Base-by-base conservation (phyloP, 2,888 invertebrate species). In the Andrena haemorrhoa region DNA sequence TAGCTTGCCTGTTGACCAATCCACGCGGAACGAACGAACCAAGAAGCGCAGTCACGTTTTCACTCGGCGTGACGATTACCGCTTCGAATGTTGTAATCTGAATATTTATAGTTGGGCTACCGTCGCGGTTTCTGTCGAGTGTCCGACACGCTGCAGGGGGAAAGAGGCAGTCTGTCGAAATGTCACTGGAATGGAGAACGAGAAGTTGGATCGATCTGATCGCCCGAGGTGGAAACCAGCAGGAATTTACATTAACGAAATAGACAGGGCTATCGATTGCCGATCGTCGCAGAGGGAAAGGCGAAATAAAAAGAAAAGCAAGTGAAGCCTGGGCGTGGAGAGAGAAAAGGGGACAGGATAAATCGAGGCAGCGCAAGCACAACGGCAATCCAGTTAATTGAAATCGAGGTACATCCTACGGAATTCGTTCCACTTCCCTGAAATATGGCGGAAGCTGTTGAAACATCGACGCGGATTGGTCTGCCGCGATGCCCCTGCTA, bases 321-420 rank as follows among this genome's bases (percentile, higher is more conserved):
- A 20, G 51, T 2, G 7, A 0, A n/a, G 41, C 20, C n/a, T 10
- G 2, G 2, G 31, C 41, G 33, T 8, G 20, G n/a, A 20, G 51
- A 47, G 60, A 63, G 23, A 73, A 41, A 33, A 53, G 26, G 47
- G 60, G 41, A 58, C 23, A 20, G 63, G 58, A 75, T 71, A 86
- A 77, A 86, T 83, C 84, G 83, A 71, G 76, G 70, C 66, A 65
- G 74, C 73, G 41, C 80, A 79, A 65, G 74, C 73, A 51, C 80
- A 79, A 79, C 71, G 81, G 83, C 86, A 87, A 83, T 87, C 82
- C 78, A 75, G 77, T 87, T 87, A 88, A 87, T 87, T 87, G 88
- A 81, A 87, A 88, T 81, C 80, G 76, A 83, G 77, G 72, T 75
- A 41, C 41, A 16, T 41, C 66, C 74, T 66, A 63, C 61, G 41